Percentiles rank a stretch among this genome's conserved stretches.
These are phyloP conservation scores for Hofmannophila pseudospretella DNA, from an alignment of 2,888 invertebrate species.

Conservation along the genomic window DNA sequence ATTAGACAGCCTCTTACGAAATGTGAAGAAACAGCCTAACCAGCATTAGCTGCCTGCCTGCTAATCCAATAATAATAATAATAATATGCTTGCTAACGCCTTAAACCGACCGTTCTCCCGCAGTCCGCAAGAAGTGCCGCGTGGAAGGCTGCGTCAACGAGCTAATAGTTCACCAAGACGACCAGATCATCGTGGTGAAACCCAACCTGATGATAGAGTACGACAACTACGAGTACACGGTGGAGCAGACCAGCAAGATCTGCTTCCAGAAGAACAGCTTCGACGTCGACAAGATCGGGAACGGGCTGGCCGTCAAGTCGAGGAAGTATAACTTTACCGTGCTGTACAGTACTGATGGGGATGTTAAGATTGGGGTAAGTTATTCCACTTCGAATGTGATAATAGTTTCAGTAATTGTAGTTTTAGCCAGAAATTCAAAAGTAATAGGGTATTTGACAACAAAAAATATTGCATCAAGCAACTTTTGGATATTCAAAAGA, in stretches of 20 bases:
- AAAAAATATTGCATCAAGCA: too few relatives aligned
- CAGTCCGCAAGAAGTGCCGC: conserved; percentile 82
- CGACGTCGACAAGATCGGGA: conserved; percentile 82
- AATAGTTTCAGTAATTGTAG: too few relatives aligned
- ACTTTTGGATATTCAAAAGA: too few relatives aligned
- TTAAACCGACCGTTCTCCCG: too few relatives aligned
- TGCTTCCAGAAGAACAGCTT: conserved; percentile 80
- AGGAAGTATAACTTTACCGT: conserved; percentile 85
- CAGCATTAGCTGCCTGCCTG: too few relatives aligned
- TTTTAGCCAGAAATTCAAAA: too few relatives aligned
- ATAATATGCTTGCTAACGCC: too few relatives aligned
- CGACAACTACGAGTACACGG: conserved; percentile 80
- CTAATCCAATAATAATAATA: too few relatives aligned
- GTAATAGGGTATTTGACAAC: too few relatives aligned
- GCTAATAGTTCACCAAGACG: conserved; percentile 80
- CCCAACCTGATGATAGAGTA: conserved; percentile 82
- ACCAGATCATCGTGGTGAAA: conserved; percentile 77
- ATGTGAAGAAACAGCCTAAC: too few relatives aligned
- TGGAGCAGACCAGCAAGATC: conserved; percentile 79
- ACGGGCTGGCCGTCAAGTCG: conserved; percentile 82
- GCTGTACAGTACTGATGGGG: conserved; percentile 82
- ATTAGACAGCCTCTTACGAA: too few relatives aligned
- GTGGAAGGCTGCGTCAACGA: conserved; percentile 78
- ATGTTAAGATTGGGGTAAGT: conserved; percentile 84
- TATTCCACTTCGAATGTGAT: neutral